These are phyloP conservation scores for Gobionotothen gibberifrons DNA, from an alignment of 2,797 vertebrate species.

Conservation along the genomic window DNA sequence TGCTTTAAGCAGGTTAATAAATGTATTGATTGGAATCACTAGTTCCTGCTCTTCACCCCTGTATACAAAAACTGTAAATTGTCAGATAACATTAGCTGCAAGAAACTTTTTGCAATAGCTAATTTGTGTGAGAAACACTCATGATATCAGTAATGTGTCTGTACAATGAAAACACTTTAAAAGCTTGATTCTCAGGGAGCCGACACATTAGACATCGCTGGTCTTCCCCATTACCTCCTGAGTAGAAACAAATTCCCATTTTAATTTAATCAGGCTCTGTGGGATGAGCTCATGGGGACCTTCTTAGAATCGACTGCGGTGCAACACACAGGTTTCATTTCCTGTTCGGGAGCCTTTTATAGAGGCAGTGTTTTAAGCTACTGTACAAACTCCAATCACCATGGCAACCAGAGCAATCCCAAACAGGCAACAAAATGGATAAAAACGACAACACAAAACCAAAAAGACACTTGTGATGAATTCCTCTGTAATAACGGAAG, in stretches of 20 bases:
- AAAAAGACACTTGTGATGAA: constrained; percentile 37
- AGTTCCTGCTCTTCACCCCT: not conserved
- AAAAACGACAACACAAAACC: constrained; percentile 42
- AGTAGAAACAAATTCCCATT: constrained; percentile 62
- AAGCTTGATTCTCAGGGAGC: constrained; percentile 26
- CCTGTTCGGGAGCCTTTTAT: constrained; percentile 51
- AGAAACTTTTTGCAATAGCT: constrained; percentile 18
- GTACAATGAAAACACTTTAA: constrained; percentile 8
- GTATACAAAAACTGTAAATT: not conserved
- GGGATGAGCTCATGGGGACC: constrained; percentile 65
- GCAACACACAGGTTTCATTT: constrained; percentile 72
- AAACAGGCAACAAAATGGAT: constrained; percentile 61
- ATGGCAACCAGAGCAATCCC: constrained; percentile 67
- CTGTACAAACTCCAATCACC: constrained; percentile 69
- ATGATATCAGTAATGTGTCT: constrained; percentile 34
- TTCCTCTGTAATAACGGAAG: constrained; percentile 39
- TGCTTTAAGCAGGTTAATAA: not conserved
- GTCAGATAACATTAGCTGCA: not conserved
- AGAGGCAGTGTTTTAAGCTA: constrained; percentile 62
- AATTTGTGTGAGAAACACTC: constrained; percentile 20
- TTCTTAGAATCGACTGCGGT: constrained; percentile 51
- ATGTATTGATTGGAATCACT: not conserved
- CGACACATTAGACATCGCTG: constrained; percentile 32
- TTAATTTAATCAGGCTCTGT: constrained; percentile 74
- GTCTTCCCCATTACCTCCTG: constrained; percentile 39